Evolutionary conservation across 2,797 vertebrate species (phyloP), one percentile per base, ranked within the genome.

Genomic region (Borostomias antarcticus): DNA sequence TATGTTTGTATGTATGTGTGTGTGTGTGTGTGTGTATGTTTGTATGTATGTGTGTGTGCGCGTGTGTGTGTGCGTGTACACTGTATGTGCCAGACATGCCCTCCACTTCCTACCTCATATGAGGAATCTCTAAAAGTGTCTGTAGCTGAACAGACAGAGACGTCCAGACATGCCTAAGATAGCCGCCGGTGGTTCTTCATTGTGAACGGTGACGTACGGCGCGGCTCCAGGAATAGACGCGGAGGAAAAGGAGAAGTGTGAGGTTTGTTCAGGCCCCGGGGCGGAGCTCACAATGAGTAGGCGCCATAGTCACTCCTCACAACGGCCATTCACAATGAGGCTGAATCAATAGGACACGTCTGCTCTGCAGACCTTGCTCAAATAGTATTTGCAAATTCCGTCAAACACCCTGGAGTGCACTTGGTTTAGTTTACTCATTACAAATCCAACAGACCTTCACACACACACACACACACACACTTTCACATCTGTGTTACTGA

Each of bases 111-210:
- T 83, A 53, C 80, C 88, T 88, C 78, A 70, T 70, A 89, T 91
- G 87, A 88, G 87, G 89, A 89, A 90, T 88, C 84, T 84, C 81
- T 68, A 77, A 86, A 84, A 62, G 60, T 74, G 64, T 73, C 70
- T 66, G 75, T 54, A 76, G 73, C 92, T 91, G 91, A 91, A 91
- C 89, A 89, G 91, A 89, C 88, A 75, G 80, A 74, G 17, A 65
- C 75, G 85, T 86, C 88, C 91, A 91, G 91, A 92, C 91, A 89
- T 84, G 90, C 89, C 89, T 54, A 89, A 90, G 83, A 91, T 89
- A 90, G 89, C 82, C 85, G 58, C 62, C 1, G 74, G 83, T 69
- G 86, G 83, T 90, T 91, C 83, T 88, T 78, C 85, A 87, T 88
- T 88, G 77, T 81, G 79, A 79, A 69, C 43, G 3, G 57, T 65